Base-by-base conservation (phyloP, 2,888 invertebrate species). In the Gastracanthus pulcherrimus region DNA sequence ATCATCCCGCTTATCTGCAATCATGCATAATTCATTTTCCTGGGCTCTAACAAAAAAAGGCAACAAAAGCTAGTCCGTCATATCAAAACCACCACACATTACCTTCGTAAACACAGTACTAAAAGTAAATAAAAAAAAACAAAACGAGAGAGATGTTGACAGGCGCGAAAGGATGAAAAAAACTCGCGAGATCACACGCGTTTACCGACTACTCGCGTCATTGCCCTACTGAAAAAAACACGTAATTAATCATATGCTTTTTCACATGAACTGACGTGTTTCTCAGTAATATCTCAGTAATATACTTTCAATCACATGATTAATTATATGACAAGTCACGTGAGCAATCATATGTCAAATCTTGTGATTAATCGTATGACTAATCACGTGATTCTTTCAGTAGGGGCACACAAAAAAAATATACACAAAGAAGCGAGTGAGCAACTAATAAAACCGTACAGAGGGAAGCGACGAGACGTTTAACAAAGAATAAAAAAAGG, bases 11-110 rank as follows among this genome's bases (percentile, higher is more conserved):
- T 76, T 62, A 70, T 70, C 34, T 62, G 34, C 31, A 67, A 55
- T 70, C 23, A 62, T 45, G 38, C 77, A 77, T 64, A 70, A 71
- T 77, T 77, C 41, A 45, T 70, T 76, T 77, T 71, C 51, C 64
- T 70, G 70, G 29, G 70, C 70, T 70, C n/a, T 58, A 60, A 23
- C 48, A 76, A 60, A 19, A 31, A 55, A 60, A 34, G 45, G 45
- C 36, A 29, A 67, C 29, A 60, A n/a, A 81, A 66, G 66, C 71
- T 76, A 72, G 76, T 76, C 66, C 66, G 23, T 76, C 81, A 81
- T 81, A 81, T 81, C 81, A 81, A 80, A 81, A 64, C 26, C n/a
- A 13, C 26, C 38, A 75, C 38, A 29, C 16, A 45, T 62, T 26
- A 26, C 55, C 26, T 55, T 55, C 26, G 26, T 55, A 55, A 55